Conservation (phyloP, 2,888 invertebrate species). For the Leptinotarsa juncta region DNA sequence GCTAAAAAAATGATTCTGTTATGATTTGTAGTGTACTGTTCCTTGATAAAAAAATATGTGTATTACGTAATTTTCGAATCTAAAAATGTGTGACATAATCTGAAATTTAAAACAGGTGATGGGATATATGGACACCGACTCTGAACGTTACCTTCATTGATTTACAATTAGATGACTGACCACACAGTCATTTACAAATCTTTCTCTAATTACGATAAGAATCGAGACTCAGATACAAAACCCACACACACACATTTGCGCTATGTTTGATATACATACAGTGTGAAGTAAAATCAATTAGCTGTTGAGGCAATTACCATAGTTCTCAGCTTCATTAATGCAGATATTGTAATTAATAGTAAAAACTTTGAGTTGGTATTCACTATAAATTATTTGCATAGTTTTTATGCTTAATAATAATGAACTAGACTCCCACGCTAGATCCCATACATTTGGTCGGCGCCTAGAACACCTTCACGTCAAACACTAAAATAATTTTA, state of each 20-base stretch:
- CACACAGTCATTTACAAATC: not conserved
- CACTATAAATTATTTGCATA: constrained; percentile 34
- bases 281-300: constrained; percentile 28
- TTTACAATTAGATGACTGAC: not conserved
- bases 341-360: constrained; percentile 27
- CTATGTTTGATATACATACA: constrained; percentile 19
- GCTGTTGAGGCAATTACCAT: constrained; percentile 9
- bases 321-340: constrained; percentile 16
- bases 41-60: no score
- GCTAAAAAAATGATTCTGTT: no score
- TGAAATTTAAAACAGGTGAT: not conserved
- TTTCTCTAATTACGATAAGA: constrained; percentile 6
- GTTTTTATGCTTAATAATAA: constrained; percentile 31
- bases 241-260: constrained; percentile 22
- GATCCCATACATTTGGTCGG: constrained; percentile 31
- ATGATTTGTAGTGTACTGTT: no score
- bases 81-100: no score
- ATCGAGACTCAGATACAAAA: not conserved
- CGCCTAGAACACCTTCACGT: constrained; percentile 35
- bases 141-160: not conserved
- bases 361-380: constrained; percentile 31
- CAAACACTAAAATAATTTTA: constrained; percentile 26
- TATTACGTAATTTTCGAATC: no score
- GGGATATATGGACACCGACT: not conserved
- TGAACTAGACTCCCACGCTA: constrained; percentile 30